A percentile compares a stretch with the other conserved stretches of the same genome.
phyloP scores from a whole-genome alignment of 2,888 invertebrate genomes.

The Dysmachus trigonus region DNA sequence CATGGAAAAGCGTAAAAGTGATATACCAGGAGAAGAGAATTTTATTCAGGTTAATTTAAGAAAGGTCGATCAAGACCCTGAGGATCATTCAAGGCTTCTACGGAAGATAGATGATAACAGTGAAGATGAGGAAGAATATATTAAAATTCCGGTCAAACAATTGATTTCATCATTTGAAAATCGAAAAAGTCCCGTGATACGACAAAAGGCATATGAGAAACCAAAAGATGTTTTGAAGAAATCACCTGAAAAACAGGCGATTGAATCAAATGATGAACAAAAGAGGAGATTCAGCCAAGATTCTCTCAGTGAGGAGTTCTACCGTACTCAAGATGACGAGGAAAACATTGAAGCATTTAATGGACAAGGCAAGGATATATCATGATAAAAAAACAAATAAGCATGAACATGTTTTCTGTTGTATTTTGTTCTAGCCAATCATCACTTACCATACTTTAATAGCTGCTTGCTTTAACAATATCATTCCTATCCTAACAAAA shows the following conservation, averaged over 20 bases:
- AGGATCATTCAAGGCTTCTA: not conserved
- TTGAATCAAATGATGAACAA: not conserved
- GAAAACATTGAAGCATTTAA: not conserved
- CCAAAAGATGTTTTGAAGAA: constrained; percentile 32
- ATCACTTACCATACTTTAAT: not conserved
- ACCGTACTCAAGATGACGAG: not conserved
- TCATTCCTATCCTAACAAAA: not conserved
- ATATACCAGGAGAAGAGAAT: not conserved
- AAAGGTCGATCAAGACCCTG: not conserved
- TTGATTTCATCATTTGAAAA: constrained; percentile 72
- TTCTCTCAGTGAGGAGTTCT: not conserved
- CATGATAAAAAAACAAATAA: not conserved
- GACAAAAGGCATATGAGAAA: constrained; percentile 61
- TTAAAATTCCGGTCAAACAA: constrained; percentile 64
- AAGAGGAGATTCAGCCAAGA: not conserved
- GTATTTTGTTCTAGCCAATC: not conserved
- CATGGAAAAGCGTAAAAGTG: not conserved
- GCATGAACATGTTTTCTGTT: not conserved
- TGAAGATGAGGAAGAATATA: constrained; percentile 59
- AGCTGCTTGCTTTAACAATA: not conserved
- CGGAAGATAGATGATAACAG: constrained; percentile 18
- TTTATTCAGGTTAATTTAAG: constrained; percentile 25
- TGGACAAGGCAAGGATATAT: not conserved
- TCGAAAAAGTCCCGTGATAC: constrained; percentile 68
- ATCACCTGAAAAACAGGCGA: not conserved